Conservation (phyloP, 2,888 invertebrate genomes). For the Sarcophaga caerulescens region DNA sequence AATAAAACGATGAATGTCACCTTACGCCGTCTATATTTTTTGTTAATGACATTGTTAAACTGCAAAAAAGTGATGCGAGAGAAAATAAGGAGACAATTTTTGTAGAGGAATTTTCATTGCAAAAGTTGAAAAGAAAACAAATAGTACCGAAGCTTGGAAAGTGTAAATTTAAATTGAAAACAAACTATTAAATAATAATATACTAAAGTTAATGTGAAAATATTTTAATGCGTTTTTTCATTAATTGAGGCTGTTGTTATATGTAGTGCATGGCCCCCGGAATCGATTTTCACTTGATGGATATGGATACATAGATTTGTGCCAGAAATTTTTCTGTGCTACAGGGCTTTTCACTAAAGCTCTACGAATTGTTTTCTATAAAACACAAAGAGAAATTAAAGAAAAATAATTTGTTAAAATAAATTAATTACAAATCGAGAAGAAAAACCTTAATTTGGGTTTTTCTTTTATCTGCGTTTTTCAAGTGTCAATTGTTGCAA, state of each 20-base stretch:
- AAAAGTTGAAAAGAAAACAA: conserved; percentile 44
- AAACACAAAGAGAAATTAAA: not conserved
- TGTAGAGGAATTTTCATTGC: conserved; percentile 53
- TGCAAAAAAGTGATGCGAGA: conserved; percentile 39
- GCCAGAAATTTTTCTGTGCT: conserved; percentile 49
- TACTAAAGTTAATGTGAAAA: not conserved
- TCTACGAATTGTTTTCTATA: not conserved
- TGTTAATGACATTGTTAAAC: conserved; percentile 8
- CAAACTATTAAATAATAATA: conserved; percentile 15
- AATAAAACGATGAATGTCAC: not conserved
- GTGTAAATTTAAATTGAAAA: conserved; percentile 16
- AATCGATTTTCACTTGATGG: conserved; percentile 64
- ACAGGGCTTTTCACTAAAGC: conserved; percentile 25
- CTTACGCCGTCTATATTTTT: conserved; percentile 22
- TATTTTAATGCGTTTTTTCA: not conserved
- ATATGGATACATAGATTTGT: conserved; percentile 68
- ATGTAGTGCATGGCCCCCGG: conserved; percentile 49
- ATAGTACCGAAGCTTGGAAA: conserved; percentile 34
- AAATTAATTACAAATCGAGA: conserved; percentile 25
- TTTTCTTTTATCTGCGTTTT: conserved; percentile 33
- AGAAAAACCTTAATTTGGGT: conserved; percentile 42
- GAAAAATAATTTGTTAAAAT: conserved; percentile 7
- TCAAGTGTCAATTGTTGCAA: conserved; percentile 57
- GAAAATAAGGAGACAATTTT: conserved; percentile 48
- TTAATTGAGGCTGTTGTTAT: conserved; percentile 23